phyloP scores from a whole-genome alignment of 1,140 invertebrate species.

The Oedothorax gibbosus region DNA sequence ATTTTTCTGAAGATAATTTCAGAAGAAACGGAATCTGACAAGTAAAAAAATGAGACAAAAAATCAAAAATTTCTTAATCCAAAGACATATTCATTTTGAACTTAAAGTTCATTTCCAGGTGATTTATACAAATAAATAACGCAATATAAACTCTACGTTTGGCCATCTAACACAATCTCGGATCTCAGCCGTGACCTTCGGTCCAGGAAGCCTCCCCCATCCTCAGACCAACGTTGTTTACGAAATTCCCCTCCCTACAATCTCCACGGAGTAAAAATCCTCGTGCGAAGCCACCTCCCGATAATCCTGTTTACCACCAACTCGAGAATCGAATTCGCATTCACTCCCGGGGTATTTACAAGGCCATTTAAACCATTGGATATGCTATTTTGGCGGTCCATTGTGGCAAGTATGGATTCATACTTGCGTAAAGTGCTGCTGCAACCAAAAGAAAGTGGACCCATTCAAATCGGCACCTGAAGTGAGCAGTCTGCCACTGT shows the following conservation, averaged over 20 bases:
- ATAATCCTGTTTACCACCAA: slow-evolving; percentile 56
- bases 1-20: too few relatives aligned
- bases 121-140: too few relatives aligned
- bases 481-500: background rate
- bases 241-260: slow-evolving; percentile 29
- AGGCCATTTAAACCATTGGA: slow-evolving; percentile 49
- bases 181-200: too few relatives aligned
- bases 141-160: too few relatives aligned
- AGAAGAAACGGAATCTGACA: too few relatives aligned
- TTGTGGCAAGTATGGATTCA: slow-evolving; percentile 29
- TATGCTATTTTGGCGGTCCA: slow-evolving; percentile 52
- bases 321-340: slow-evolving; percentile 40
- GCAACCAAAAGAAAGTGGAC: slow-evolving; percentile 1
- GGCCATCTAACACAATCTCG: too few relatives aligned
- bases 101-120: too few relatives aligned
- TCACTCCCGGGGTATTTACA: background rate
- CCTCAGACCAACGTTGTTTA: slow-evolving; percentile 50
- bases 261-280: slow-evolving; percentile 21
- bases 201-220: background rate
- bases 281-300: background rate
- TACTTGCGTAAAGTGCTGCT: slow-evolving; percentile 6
- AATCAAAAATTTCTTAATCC: too few relatives aligned
- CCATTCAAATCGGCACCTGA: background rate
- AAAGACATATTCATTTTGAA: too few relatives aligned
- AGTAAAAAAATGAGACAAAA: too few relatives aligned